Evolutionary conservation across 2,797 vertebrate genomes (phyloP).

Genomic region (Gallinago nigripennis): DNA sequence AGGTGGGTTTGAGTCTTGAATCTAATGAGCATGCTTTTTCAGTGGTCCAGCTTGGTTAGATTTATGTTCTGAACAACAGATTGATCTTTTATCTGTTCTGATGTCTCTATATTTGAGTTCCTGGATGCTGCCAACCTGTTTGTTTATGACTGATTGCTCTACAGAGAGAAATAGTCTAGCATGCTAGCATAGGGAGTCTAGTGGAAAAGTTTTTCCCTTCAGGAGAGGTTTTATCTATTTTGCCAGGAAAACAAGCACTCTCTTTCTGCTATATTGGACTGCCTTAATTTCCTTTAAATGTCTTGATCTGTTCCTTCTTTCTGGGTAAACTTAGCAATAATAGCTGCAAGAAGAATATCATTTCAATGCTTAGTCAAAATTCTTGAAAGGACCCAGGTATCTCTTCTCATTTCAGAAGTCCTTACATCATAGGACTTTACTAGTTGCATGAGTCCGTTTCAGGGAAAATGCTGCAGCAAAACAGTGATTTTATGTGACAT

Average conservation of each 20-base stretch:
- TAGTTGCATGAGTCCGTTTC: background rate
- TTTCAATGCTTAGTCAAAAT: background rate
- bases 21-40: background rate
- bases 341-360: background rate
- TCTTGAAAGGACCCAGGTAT: background rate
- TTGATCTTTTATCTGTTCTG: background rate
- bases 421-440: background rate
- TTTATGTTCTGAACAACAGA: background rate
- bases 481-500: background rate
- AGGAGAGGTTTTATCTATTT: background rate
- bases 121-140: background rate
- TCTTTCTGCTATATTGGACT: background rate
- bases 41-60: background rate
- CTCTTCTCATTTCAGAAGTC: background rate
- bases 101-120: background rate
- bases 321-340: background rate
- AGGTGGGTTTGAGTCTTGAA: background rate
- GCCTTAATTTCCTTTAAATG: background rate
- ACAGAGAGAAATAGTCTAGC: background rate
- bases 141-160: background rate
- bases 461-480: background rate
- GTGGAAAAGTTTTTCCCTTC: background rate
- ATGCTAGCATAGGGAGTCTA: background rate
- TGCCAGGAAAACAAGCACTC: background rate
- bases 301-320: background rate